Base-by-base conservation (phyloP, 1,140 invertebrate species). In the Lepidurus apus region DNA sequence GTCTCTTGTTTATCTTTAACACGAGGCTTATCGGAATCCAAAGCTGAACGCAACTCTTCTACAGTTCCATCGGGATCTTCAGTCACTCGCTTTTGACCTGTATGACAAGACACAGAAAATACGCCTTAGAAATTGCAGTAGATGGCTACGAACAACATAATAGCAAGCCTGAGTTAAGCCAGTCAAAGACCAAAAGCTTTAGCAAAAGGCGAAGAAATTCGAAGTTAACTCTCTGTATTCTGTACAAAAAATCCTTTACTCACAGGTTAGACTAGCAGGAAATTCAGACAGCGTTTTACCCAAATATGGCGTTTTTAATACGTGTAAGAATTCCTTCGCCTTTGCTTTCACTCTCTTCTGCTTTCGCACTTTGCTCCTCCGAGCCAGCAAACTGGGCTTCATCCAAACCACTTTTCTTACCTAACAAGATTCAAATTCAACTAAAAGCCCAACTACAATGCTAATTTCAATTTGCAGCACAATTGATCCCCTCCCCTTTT, bases 261-360 rank as follows among this genome's bases (percentile, higher is more conserved):
- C 44, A 74, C 43, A 43, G 34, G 78, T 43, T 7, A 24, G 43
- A 26, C 47, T 75, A 43, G n/a, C 44, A 44, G 42, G 34, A 17
- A 44, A 17, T 73, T 17, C 11, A 34, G 65, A 34, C 73, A 43
- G 34, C 34, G 2, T 34, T 34, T 87, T 87, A 90, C 81, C 90
- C 90, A 86, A 91, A 91, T 82, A 91, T 87, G 53, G 89, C 89
- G 81, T 85, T 88, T 84, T 91, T 91, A 80, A 91, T 88, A 85
- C 88, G 90, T 83, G 80, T 84, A 80, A 91, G 85, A 74, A 91
- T 82, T 81, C 89, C 87, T 78, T 85, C 84, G 80, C 85, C 82
- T 80, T 80, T 83, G 78, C 82, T 81, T 44, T 83, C 80, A 74
- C 78, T 80, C 81, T 85, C 82, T 82, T 85, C 86, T 82, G 84